Conservation (phyloP, 2,888 invertebrate genomes). For the Malthinus seriepunctatus region DNA sequence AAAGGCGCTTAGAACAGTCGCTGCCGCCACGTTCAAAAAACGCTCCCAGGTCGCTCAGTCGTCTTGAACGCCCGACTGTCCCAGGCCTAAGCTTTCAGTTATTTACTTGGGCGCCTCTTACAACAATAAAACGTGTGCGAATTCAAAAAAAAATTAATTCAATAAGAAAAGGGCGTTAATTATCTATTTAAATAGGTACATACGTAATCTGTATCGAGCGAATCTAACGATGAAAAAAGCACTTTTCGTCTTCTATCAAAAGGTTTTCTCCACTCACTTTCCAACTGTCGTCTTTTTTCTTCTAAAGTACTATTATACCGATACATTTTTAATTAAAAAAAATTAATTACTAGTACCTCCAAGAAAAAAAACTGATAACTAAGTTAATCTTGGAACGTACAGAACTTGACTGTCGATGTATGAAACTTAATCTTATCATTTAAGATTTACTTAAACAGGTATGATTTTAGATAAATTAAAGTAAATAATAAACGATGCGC, state of each 20-base stretch:
- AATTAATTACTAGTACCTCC: background rate
- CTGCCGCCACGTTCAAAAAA: too few relatives aligned
- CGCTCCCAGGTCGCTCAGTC: too few relatives aligned
- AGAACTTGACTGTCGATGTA: background rate
- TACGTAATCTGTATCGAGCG: conserved; percentile 21
- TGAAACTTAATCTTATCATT: conserved; percentile 17
- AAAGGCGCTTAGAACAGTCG: too few relatives aligned
- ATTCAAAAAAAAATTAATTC: too few relatives aligned
- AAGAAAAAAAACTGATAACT: background rate
- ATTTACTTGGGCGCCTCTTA: too few relatives aligned
- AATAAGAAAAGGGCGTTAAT: background rate
- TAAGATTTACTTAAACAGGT: conserved; percentile 23
- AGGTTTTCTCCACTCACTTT: conserved; percentile 6
- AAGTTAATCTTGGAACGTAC: background rate
- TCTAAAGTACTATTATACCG: conserved; percentile 12
- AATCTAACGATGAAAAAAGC: conserved; percentile 22
- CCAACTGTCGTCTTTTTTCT: conserved; percentile 9
- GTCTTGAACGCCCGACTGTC: background rate
- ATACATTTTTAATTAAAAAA: conserved; percentile 10
- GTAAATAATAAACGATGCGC: conserved; percentile 12
- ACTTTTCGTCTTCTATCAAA: conserved; percentile 14
- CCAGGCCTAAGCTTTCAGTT: too few relatives aligned
- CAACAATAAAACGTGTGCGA: too few relatives aligned
- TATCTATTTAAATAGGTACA: conserved; percentile 4
- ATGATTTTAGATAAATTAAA: conserved; percentile 23